Evolutionary conservation across 2,888 invertebrate genomes (phyloP).

Genomic region (Conomelus anceps): DNA sequence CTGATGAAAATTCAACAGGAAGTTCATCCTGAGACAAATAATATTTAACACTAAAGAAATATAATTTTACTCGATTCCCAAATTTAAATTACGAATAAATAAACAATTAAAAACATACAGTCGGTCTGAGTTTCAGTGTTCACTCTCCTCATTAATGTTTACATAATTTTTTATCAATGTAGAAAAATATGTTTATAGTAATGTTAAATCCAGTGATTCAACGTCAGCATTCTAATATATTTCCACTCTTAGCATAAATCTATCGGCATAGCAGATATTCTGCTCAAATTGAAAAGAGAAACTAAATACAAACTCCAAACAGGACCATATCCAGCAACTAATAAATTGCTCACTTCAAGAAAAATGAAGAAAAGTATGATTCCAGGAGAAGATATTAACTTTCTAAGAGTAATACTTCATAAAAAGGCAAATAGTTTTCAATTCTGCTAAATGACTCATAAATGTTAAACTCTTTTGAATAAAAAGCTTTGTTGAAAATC

Average conservation of each 20-base stretch:
- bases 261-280: neutral
- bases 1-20: conserved; percentile 2
- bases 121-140: neutral
- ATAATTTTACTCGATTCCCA: neutral
- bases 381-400: too few relatives aligned
- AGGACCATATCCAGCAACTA: neutral
- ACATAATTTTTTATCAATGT: neutral
- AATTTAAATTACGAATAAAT: neutral
- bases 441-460: neutral
- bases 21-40: neutral
- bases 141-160: neutral
- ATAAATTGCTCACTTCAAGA: neutral
- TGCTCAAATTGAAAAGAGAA: neutral
- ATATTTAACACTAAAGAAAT: neutral
- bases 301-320: neutral
- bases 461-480: neutral
- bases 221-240: neutral
- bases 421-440: too few relatives aligned
- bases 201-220: neutral
- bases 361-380: neutral
- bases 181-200: neutral
- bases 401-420: too few relatives aligned
- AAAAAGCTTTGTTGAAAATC: neutral
- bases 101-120: neutral
- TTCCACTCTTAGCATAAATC: neutral